Percentiles rank a stretch among this genome's conserved stretches.
These are phyloP conservation scores for Gallinago jamesoni DNA, from an alignment of 2,113 vertebrate genomes.

Conservation along the genomic window DNA sequence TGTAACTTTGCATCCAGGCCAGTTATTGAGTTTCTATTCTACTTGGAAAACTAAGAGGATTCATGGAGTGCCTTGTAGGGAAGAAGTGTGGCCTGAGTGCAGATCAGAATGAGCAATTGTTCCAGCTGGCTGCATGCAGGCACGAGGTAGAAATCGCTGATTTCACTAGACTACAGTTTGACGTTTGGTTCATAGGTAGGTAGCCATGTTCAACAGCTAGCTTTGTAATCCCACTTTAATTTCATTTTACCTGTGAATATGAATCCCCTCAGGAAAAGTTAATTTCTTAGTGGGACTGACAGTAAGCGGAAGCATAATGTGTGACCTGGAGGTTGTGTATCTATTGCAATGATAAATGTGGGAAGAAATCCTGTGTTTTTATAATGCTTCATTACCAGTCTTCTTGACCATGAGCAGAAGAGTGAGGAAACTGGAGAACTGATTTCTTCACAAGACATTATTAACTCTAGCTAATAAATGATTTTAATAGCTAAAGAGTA, in stretches of 20 bases:
- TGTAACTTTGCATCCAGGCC: background rate
- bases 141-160: background rate
- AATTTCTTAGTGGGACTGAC: background rate
- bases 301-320: background rate
- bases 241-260: background rate
- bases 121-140: background rate
- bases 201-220: background rate
- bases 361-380: background rate
- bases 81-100: background rate
- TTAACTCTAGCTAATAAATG: background rate
- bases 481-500: background rate
- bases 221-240: background rate
- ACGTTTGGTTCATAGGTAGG: background rate
- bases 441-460: background rate
- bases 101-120: slow-evolving; percentile 2
- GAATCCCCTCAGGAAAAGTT: background rate
- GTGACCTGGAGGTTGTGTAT: background rate
- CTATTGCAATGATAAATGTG: background rate
- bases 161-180: background rate
- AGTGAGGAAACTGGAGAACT: background rate
- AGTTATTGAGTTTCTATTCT: slow-evolving; percentile 3
- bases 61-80: background rate
- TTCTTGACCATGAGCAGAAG: background rate
- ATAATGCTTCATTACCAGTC: background rate
- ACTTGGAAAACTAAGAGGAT: background rate